Conservation (phyloP, 2,113 vertebrate species). For the Pavo muticus region DNA sequence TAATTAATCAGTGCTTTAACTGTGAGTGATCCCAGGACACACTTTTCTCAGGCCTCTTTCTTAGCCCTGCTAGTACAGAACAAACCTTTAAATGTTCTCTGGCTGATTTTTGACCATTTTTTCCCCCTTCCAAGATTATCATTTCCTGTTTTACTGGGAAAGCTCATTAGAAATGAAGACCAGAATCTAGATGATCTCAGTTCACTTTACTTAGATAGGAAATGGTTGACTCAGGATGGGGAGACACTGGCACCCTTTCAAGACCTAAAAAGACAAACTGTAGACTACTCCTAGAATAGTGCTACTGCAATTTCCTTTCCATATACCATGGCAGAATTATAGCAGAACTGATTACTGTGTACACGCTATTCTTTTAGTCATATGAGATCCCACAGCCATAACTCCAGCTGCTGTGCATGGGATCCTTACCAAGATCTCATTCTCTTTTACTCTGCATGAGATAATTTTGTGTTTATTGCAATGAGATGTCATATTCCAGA, state of each 20-base stretch:
- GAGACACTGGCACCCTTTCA: slow-evolving; percentile 66
- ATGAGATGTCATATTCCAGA: neutral
- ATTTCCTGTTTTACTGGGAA: slow-evolving; percentile 71
- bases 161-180: slow-evolving; percentile 64
- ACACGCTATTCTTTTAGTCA: slow-evolving; percentile 25
- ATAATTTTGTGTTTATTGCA: slow-evolving; percentile 12
- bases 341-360: slow-evolving; percentile 32
- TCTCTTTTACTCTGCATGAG: neutral
- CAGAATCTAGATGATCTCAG: slow-evolving; percentile 73
- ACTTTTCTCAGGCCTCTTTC: slow-evolving; percentile 62
- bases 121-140: slow-evolving; percentile 66
- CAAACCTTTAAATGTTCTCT: slow-evolving; percentile 71
- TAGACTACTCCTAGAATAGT: slow-evolving; percentile 44
- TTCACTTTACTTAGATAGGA: slow-evolving; percentile 62
- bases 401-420: slow-evolving; percentile 27
- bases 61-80: slow-evolving; percentile 61
- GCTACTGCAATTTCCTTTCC: slow-evolving; percentile 62
- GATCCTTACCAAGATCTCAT: slow-evolving; percentile 30
- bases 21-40: slow-evolving; percentile 68
- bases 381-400: slow-evolving; percentile 21
- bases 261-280: slow-evolving; percentile 53
- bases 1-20: slow-evolving; percentile 67
- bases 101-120: slow-evolving; percentile 70
- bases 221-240: slow-evolving; percentile 39
- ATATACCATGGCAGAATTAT: slow-evolving; percentile 7